phyloP scores from a whole-genome alignment of 2,797 vertebrate genomes.

The Buphagus erythrorhynchus region DNA sequence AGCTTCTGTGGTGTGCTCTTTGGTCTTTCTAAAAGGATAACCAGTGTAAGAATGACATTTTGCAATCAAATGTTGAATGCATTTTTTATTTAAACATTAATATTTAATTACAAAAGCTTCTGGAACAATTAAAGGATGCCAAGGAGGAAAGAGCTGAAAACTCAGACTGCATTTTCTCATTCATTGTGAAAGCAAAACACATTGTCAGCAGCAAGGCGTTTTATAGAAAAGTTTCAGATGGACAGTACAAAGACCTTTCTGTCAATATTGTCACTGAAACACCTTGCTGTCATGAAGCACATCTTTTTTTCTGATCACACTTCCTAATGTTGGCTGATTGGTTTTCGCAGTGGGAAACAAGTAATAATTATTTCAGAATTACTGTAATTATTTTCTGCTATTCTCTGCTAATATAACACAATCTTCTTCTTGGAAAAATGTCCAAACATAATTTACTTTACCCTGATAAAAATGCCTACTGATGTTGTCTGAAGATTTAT shows the following conservation, averaged over 20 bases:
- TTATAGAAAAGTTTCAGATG: slow-evolving; percentile 53
- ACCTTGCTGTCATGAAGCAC: slow-evolving; percentile 9
- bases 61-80: slow-evolving; percentile 26
- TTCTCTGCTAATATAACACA: slow-evolving; percentile 25
- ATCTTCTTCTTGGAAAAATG: slow-evolving; percentile 18
- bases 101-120: slow-evolving; percentile 81
- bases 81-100: slow-evolving; percentile 79
- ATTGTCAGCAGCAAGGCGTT: slow-evolving; percentile 31
- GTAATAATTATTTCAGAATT: slow-evolving; percentile 19
- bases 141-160: slow-evolving; percentile 64
- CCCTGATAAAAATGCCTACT: slow-evolving; percentile 36
- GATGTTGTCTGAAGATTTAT: slow-evolving; percentile 50
- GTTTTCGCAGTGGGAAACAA: slow-evolving; percentile 27
- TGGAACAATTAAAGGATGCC: slow-evolving; percentile 70
- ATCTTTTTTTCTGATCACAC: neutral
- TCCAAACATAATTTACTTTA: slow-evolving; percentile 21
- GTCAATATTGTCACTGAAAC: slow-evolving; percentile 32
- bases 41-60: slow-evolving; percentile 46
- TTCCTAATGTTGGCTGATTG: neutral
- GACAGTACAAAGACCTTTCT: slow-evolving; percentile 19
- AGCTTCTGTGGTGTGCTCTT: neutral
- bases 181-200: slow-evolving; percentile 70
- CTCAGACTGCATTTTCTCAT: slow-evolving; percentile 61
- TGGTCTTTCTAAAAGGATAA: neutral
- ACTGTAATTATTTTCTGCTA: neutral